phyloP scores from a whole-genome alignment of 2,888 invertebrate genomes.

The Choreutis nemorana region DNA sequence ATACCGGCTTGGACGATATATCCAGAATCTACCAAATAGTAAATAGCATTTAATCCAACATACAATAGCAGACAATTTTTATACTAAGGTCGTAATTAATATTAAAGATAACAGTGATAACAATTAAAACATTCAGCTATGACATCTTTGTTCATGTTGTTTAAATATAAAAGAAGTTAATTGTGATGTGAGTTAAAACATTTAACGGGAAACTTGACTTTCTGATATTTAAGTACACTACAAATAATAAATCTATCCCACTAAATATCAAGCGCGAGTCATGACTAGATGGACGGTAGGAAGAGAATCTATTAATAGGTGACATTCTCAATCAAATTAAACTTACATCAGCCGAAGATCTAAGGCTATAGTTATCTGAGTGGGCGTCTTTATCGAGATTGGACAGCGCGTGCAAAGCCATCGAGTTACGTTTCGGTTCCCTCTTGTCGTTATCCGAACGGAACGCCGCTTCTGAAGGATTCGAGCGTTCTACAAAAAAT shows the following conservation, averaged over 20 bases:
- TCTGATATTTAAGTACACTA: no score
- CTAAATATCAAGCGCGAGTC: no score
- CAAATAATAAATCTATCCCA: no score
- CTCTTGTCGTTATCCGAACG: slow-evolving; percentile 40
- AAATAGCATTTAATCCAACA: neutral
- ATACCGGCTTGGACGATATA: slow-evolving; percentile 60
- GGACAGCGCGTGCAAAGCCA: slow-evolving; percentile 33
- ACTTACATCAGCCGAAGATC: slow-evolving; percentile 57
- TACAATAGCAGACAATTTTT: no score
- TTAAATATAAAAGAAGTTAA: no score
- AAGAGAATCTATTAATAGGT: neutral
- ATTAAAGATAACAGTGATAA: no score
- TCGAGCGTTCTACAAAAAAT: slow-evolving; percentile 40
- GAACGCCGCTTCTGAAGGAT: slow-evolving; percentile 39
- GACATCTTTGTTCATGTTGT: no score
- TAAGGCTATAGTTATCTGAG: slow-evolving; percentile 57
- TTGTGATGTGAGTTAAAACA: no score
- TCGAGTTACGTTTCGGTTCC: slow-evolving; percentile 36
- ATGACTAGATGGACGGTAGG: no score
- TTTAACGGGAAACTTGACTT: no score
- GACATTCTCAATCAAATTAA: neutral
- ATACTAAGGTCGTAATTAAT: no score
- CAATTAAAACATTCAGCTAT: no score
- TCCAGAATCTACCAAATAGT: slow-evolving; percentile 38
- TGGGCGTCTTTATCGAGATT: slow-evolving; percentile 44